Evolutionary conservation across 2,888 invertebrate genomes (phyloP), one percentile per base, ranked within the genome.

Genomic region (Sympetrum striolatum): DNA sequence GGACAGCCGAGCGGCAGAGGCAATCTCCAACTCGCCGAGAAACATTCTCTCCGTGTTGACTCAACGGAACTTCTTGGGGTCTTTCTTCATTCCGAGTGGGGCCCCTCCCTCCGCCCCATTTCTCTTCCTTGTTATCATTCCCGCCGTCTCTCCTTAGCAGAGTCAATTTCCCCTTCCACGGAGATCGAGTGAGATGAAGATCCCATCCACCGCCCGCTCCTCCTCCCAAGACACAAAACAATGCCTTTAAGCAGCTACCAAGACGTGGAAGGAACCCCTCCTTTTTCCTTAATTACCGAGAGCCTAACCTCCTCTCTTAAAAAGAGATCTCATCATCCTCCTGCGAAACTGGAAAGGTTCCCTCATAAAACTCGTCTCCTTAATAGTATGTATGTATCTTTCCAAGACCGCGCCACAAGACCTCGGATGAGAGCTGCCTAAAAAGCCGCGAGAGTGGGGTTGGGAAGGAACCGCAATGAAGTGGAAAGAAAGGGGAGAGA

Each of bases 61-160:
- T 86, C 86, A 86, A 86, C 86, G 86, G 64, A 86, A 86, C 86
- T 86, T 86, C 86, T 64, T 86, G 60, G 37, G 60, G 86, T 86
- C 86, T 86, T 86, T 64, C 86, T 86, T 86, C 86, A 86, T 86
- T 86, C 86, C 60, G n/a, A 86, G 86, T 35, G 64, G 86, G 22
- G 86, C 86, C 86, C 35, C 35, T 1, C 82, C 39, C 25, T 4
- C 37, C 37, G 39, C 58, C 82, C 58, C 48, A 35, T 35, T 31
- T 48, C 48, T 53, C 82, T 58, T 58, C 86, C 86, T 86, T 86
- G 86, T 86, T 86, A 86, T 86, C 86, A 86, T 86, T 86, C 86
- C 86, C 60, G 86, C 64, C 86, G 86, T 53, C 86, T 86, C 82
- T 86, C 64, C 60, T 86, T 64, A 86, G 37, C 86, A 37, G 60